These are phyloP conservation scores for Horisme vitalbata DNA, from an alignment of 2,888 invertebrate species.

Conservation along the genomic window DNA sequence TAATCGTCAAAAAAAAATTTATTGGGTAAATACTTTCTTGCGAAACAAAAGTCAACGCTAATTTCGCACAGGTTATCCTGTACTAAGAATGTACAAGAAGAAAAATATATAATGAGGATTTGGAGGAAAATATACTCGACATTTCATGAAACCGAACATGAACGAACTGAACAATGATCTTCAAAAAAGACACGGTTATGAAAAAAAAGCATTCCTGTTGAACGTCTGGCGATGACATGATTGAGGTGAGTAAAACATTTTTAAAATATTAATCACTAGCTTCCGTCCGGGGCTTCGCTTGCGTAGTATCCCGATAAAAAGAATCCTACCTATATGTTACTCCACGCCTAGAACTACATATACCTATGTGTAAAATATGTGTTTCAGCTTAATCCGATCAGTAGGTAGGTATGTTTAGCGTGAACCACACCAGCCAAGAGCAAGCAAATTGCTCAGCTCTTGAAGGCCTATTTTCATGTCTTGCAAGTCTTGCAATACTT, in stretches of 20 bases:
- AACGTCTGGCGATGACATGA: constrained; percentile 28
- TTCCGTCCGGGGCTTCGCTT: no score
- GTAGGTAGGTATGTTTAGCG: no score
- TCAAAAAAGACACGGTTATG: constrained; percentile 28
- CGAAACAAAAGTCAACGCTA: constrained; percentile 28
- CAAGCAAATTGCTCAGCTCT: constrained; percentile 23
- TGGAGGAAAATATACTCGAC: no score
- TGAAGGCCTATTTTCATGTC: constrained; percentile 25
- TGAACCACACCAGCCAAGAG: no score
- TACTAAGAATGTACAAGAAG: constrained; percentile 6
- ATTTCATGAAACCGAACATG: no score
- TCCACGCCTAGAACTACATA: no score
- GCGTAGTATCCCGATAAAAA: no score
- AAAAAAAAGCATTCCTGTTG: constrained; percentile 29
- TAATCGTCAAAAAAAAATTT: constrained; percentile 26
- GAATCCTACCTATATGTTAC: no score
- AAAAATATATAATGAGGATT: constrained; percentile 8
- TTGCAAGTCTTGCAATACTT: no score
- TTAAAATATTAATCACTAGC: constrained; percentile 23
- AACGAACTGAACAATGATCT: constrained; percentile 24
- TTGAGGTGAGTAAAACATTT: constrained; percentile 27
- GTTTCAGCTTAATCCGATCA: no score
- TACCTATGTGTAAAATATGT: no score
- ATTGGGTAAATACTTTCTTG: constrained; percentile 31
- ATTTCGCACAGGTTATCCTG: constrained; percentile 22